Evolutionary conservation across 2,888 invertebrate genomes (phyloP).

Genomic region (Ligdia adustata): DNA sequence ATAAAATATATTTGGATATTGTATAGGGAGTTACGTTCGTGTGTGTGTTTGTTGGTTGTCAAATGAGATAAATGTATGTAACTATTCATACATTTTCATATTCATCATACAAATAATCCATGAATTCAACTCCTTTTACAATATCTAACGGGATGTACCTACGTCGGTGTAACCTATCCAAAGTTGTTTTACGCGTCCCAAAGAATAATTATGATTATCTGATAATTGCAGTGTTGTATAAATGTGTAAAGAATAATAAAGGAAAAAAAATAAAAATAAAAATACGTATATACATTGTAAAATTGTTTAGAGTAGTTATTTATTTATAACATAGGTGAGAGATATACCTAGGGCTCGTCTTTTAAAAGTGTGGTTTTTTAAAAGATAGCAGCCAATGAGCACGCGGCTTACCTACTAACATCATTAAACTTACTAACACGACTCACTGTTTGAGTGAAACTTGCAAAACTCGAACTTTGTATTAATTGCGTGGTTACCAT

Average conservation of each 20-base stretch:
- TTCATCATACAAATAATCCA: too few relatives aligned
- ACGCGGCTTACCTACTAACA: conserved; percentile 62
- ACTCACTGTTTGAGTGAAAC: not conserved
- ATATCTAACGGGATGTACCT: conserved; percentile 2
- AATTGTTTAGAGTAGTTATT: conserved; percentile 79
- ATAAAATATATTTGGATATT: conserved; percentile 25
- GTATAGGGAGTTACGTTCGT: too few relatives aligned
- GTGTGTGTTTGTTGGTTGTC: too few relatives aligned
- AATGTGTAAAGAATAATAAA: conserved; percentile 82
- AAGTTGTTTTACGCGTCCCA: conserved; percentile 79
- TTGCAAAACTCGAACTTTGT: conserved; percentile 78
- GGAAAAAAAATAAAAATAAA: conserved; percentile 68
- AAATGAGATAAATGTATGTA: too few relatives aligned
- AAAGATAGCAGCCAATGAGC: conserved; percentile 64
- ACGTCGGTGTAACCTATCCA: conserved; percentile 64
- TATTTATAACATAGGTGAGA: conserved; percentile 67
- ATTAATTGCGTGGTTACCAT: conserved; percentile 42
- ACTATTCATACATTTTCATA: too few relatives aligned
- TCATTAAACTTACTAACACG: conserved; percentile 60
- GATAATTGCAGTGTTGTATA: conserved; percentile 75
- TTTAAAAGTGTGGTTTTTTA: conserved; percentile 77
- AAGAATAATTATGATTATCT: conserved; percentile 80
- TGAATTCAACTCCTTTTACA: too few relatives aligned
- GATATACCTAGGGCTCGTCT: conserved; percentile 69
- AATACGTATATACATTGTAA: conserved; percentile 79